These are phyloP conservation scores for Hozukius guyotensis DNA, from an alignment of 2,797 vertebrate genomes.

Conservation along the genomic window DNA sequence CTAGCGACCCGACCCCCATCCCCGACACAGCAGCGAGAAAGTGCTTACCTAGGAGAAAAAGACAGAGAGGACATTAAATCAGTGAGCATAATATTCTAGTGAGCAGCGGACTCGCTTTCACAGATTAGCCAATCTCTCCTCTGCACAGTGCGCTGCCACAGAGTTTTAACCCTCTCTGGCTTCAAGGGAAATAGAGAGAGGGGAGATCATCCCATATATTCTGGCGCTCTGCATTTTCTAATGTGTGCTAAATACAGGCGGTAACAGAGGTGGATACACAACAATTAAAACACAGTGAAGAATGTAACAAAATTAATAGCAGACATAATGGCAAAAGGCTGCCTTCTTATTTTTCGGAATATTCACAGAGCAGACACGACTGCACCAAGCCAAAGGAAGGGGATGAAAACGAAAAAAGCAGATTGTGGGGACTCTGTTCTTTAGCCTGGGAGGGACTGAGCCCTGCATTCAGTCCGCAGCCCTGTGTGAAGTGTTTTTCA, in stretches of 20 bases:
- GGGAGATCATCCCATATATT: slow-evolving; percentile 76
- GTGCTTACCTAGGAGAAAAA: slow-evolving; percentile 87
- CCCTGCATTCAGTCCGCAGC: slow-evolving; percentile 61
- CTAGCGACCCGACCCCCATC: slow-evolving; percentile 71
- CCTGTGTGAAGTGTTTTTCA: slow-evolving; percentile 71
- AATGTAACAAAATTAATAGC: background rate
- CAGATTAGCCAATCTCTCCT: slow-evolving; percentile 83
- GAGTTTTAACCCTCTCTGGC: slow-evolving; percentile 73
- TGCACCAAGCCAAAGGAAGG: background rate
- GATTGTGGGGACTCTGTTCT: slow-evolving; percentile 39
- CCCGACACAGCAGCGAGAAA: slow-evolving; percentile 73
- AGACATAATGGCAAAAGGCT: background rate
- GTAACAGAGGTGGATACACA: slow-evolving; percentile 29
- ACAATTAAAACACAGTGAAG: slow-evolving; percentile 13
- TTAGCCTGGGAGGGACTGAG: slow-evolving; percentile 50
- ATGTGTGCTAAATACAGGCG: slow-evolving; percentile 57
- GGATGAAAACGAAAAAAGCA: slow-evolving; percentile 6
- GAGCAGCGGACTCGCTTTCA: slow-evolving; percentile 76
- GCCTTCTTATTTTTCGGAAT: slow-evolving; percentile 24
- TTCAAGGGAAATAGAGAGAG: slow-evolving; percentile 77
- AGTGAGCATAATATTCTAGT: slow-evolving; percentile 80
- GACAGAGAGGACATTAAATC: slow-evolving; percentile 83
- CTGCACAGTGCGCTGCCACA: slow-evolving; percentile 66
- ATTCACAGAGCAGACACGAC: slow-evolving; percentile 45
- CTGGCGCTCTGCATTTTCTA: slow-evolving; percentile 66